Evolutionary conservation across 2,888 invertebrate species (phyloP).

Genomic region (Pedicia rivosa): DNA sequence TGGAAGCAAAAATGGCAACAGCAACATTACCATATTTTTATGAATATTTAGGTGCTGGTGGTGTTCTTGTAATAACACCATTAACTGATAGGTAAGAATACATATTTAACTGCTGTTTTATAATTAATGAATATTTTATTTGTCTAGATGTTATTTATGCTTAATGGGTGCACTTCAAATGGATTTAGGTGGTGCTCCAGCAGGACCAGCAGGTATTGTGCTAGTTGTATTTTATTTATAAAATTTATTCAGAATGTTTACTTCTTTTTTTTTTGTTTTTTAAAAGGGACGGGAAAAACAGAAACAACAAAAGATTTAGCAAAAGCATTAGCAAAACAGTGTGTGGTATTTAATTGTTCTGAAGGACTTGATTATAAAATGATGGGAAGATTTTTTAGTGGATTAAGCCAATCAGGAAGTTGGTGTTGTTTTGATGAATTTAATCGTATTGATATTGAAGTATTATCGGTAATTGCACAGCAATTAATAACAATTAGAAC

Average conservation of each 20-base stretch:
- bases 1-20: constrained; percentile 71
- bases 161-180: constrained; percentile 80
- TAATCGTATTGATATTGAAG: constrained; percentile 81
- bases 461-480: constrained; percentile 77
- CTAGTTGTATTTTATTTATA: no score
- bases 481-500: constrained; percentile 77
- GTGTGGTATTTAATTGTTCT: constrained; percentile 84
- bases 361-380: constrained; percentile 43
- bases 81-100: constrained; percentile 79
- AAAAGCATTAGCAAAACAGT: constrained; percentile 74
- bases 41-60: constrained; percentile 78
- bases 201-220: constrained; percentile 79
- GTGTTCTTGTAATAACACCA: constrained; percentile 77
- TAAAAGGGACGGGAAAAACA: constrained; percentile 80
- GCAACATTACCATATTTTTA: constrained; percentile 73
- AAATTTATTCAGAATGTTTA: no score
- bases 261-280: no score
- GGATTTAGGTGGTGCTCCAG: constrained; percentile 77
- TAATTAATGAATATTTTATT: background rate
- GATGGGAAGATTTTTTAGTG: constrained; percentile 84
- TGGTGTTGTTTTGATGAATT: constrained; percentile 92
- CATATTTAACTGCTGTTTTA: no score
- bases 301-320: constrained; percentile 84
- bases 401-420: constrained; percentile 75
- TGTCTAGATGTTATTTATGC: constrained; percentile 72